Evolutionary conservation across 2,113 vertebrate species (phyloP).

Genomic region (Alaudala cheleensis): DNA sequence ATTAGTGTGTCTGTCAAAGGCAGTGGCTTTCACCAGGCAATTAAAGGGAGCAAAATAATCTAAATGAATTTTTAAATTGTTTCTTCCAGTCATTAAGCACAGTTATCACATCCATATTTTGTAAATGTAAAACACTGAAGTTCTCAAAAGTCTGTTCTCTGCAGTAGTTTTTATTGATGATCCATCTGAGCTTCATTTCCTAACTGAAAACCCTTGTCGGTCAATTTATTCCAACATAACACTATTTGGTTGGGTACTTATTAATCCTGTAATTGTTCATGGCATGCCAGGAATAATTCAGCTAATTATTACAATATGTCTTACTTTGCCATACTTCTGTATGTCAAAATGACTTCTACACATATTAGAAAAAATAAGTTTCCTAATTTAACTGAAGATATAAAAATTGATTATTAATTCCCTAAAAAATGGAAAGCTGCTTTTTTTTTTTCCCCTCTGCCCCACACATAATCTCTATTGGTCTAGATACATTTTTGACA

Average conservation of each 20-base stretch:
- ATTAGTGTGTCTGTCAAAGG: constrained; percentile 70
- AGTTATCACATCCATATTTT: constrained; percentile 65
- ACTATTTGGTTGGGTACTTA: constrained; percentile 73
- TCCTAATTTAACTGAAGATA: constrained; percentile 55
- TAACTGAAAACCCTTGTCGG: constrained; percentile 77
- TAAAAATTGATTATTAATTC: constrained; percentile 63
- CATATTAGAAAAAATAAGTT: constrained; percentile 45
- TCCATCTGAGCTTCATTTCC: constrained; percentile 77
- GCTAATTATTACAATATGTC: constrained; percentile 82
- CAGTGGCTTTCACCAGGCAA: constrained; percentile 60
- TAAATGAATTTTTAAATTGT: constrained; percentile 74
- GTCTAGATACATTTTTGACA: constrained; percentile 27
- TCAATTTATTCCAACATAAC: constrained; percentile 82
- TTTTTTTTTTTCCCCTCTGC: neutral
- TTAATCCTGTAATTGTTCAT: constrained; percentile 82
- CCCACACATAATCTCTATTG: neutral
- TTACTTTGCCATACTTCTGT: constrained; percentile 72
- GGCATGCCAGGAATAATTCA: constrained; percentile 79
- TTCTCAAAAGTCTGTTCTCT: constrained; percentile 65
- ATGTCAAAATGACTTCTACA: constrained; percentile 65
- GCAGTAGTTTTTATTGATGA: constrained; percentile 76
- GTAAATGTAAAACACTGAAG: constrained; percentile 67
- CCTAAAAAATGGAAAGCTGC: neutral
- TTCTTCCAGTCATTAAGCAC: constrained; percentile 74
- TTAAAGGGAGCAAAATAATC: constrained; percentile 71